Evolutionary conservation across 2,797 vertebrate species (phyloP).

Genomic region (Poliocrania exsul): DNA sequence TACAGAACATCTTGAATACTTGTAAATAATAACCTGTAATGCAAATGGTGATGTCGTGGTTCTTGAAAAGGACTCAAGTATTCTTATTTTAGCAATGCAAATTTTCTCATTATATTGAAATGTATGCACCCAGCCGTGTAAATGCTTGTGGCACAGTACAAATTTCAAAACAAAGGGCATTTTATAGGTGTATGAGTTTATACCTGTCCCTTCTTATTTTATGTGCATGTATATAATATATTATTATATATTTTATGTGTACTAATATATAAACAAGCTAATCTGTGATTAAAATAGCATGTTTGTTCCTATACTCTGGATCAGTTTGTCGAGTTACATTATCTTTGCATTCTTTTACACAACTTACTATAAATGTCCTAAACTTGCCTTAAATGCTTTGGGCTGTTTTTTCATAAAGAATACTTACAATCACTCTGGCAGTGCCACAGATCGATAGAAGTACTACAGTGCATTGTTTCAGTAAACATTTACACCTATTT

Average conservation of each 20-base stretch:
- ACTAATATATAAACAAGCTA: background rate
- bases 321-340: background rate
- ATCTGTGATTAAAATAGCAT: background rate
- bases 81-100: constrained; percentile 42
- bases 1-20: background rate
- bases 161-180: background rate
- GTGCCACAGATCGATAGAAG: background rate
- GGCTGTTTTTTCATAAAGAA: background rate
- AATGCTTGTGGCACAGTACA: constrained; percentile 1
- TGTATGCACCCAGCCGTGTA: background rate
- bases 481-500: constrained; percentile 8
- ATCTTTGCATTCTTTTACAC: background rate
- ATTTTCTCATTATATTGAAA: constrained; percentile 41
- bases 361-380: background rate
- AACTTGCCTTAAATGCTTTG: background rate
- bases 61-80: constrained; percentile 42
- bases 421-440: background rate
- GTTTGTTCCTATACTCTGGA: background rate
- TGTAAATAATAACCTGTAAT: constrained; percentile 49
- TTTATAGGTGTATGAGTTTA: background rate
- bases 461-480: background rate
- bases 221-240: background rate
- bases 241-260: background rate
- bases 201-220: background rate
- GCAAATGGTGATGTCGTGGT: constrained; percentile 12